Conservation (phyloP, 2,797 vertebrate species). For the Holocentrus rufus region DNA sequence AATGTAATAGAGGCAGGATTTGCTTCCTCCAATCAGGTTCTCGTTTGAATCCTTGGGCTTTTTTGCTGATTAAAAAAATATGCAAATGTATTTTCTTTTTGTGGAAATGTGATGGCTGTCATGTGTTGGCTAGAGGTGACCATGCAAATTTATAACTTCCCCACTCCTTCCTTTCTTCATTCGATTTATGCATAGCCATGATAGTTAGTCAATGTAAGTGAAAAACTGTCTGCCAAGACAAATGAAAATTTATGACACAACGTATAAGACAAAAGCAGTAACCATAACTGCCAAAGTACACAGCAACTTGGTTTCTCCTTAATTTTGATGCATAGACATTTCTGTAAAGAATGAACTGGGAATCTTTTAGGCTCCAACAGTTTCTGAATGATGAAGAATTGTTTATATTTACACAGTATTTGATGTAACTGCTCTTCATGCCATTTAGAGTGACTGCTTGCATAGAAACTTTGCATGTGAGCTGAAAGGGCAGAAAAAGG, state of each 20-base stretch:
- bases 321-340: no score
- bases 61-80: no score
- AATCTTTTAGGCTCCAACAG: no score
- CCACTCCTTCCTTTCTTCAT: background rate
- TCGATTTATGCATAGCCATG: background rate
- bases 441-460: no score
- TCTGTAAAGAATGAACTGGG: no score
- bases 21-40: background rate
- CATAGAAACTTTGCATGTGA: no score
- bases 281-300: no score
- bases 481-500: no score
- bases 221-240: background rate
- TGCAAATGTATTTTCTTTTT: no score
- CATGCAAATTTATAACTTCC: conserved; percentile 2
- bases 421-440: background rate
- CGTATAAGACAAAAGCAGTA: background rate
- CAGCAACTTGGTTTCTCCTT: no score
- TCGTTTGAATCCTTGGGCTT: background rate
- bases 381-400: no score
- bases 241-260: background rate
- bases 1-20: background rate
- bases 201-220: background rate
- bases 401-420: no score
- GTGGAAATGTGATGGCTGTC: background rate
- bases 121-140: background rate